Evolutionary conservation across 2,113 vertebrate species (phyloP).

Genomic region (Ictalurus punctatus): DNA sequence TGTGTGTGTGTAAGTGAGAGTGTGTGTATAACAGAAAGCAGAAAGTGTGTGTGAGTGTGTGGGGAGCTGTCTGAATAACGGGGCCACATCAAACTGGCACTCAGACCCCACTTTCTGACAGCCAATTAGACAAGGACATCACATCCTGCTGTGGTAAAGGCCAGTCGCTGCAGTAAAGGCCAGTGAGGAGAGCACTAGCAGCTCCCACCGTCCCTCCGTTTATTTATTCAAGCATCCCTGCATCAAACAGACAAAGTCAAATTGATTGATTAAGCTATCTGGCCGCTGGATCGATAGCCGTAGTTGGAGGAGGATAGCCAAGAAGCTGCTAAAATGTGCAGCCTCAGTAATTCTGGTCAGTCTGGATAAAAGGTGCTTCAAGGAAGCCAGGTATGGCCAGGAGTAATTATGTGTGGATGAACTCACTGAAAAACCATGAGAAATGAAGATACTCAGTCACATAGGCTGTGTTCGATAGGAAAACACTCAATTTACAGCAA

Average conservation of each 20-base stretch:
- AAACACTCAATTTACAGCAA: conserved; percentile 37
- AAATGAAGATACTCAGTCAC: conserved; percentile 46
- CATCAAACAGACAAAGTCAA: conserved; percentile 53
- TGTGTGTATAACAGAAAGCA: conserved; percentile 18
- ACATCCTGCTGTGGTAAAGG: conserved; percentile 53
- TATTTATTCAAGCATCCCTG: conserved; percentile 54
- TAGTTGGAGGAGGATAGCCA: conserved; percentile 29
- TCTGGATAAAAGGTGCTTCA: conserved; percentile 28
- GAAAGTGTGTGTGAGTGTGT: background rate
- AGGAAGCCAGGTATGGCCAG: conserved; percentile 38
- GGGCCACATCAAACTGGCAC: conserved; percentile 28
- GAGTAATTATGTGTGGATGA: conserved; percentile 44
- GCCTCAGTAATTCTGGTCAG: conserved; percentile 38
- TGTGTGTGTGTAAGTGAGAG: background rate
- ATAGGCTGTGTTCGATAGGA: conserved; percentile 13
- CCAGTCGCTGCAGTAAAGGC: conserved; percentile 46
- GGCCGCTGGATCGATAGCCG: conserved; percentile 50
- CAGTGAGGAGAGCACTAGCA: conserved; percentile 29
- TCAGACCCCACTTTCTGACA: conserved; percentile 49
- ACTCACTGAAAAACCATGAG: conserved; percentile 45
- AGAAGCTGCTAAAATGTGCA: conserved; percentile 46
- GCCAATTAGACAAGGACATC: conserved; percentile 55
- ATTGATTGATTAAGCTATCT: conserved; percentile 61
- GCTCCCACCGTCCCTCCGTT: conserved; percentile 31
- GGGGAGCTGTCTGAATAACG: conserved; percentile 31